Conservation (phyloP, 2,888 invertebrate species). For the Thymelicus acteon region DNA sequence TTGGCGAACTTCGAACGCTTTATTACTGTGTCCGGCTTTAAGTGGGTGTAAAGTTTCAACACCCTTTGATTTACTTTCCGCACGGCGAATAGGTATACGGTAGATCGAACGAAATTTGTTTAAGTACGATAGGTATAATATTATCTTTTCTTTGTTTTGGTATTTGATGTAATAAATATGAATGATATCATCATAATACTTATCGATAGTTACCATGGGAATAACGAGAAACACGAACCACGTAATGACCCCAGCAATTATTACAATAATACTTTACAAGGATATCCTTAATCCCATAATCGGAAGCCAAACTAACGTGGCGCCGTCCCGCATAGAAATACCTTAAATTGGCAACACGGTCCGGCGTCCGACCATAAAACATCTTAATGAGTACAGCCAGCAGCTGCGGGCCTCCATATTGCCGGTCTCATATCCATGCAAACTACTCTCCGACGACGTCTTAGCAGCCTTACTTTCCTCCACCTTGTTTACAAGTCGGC, state of each 20-base stretch:
- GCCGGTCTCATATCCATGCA: conserved; percentile 85
- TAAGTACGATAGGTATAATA: conserved; percentile 49
- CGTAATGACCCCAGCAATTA: conserved; percentile 80
- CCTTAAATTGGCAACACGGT: conserved; percentile 84
- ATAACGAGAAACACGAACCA: conserved; percentile 67
- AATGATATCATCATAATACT: conserved; percentile 37
- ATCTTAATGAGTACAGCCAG: conserved; percentile 85
- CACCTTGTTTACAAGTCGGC: conserved; percentile 83
- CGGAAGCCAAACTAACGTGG: conserved; percentile 83
- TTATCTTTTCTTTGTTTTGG: too few species aligned
- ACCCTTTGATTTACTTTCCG: conserved; percentile 84
- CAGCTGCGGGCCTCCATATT: conserved; percentile 83
- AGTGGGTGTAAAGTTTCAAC: conserved; percentile 85
- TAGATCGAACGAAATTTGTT: conserved; percentile 68
- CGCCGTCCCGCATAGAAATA: conserved; percentile 84
- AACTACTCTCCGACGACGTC: conserved; percentile 80
- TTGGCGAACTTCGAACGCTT: conserved; percentile 82
- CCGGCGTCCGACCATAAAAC: conserved; percentile 84
- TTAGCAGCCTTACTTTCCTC: conserved; percentile 81
- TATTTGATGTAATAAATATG: not conserved
- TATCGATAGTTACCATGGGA: conserved; percentile 48
- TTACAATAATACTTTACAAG: conserved; percentile 82
- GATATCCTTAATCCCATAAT: conserved; percentile 83
- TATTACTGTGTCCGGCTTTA: conserved; percentile 85
- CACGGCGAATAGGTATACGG: conserved; percentile 73